phyloP scores from a whole-genome alignment of 2,113 vertebrate genomes.

The Sapayoa aenigma region DNA sequence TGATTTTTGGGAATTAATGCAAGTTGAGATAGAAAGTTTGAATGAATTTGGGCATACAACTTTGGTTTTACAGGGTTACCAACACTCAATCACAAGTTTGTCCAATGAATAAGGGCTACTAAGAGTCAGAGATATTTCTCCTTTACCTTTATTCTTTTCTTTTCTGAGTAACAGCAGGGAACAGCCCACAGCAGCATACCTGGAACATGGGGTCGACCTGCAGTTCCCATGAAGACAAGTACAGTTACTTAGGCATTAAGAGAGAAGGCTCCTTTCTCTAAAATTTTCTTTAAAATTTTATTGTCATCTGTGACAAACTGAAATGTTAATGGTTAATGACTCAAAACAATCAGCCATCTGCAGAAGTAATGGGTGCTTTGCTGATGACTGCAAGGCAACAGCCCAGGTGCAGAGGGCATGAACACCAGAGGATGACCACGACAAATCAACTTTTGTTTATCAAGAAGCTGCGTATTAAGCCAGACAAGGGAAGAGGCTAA shows the following conservation, averaged over 20 bases:
- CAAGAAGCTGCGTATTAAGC: neutral
- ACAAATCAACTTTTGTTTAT: neutral
- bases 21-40: neutral
- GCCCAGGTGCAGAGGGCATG: neutral
- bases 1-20: neutral
- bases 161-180: neutral
- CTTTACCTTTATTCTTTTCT: neutral
- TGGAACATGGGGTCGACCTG: neutral
- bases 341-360: neutral
- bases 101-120: neutral
- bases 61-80: neutral
- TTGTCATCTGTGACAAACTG: neutral
- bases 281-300: neutral
- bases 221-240: neutral
- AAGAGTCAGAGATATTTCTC: neutral
- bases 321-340: neutral
- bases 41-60: neutral
- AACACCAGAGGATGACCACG: neutral
- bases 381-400: neutral
- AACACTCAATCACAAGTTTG: neutral
- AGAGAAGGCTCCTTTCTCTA: neutral
- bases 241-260: neutral
- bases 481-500: neutral
- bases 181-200: neutral
- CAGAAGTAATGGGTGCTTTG: neutral